A percentile compares a stretch with the other conserved stretches of the same genome.
phyloP scores from a whole-genome alignment of 1,140 invertebrate species.

The Harpegnathos saltator region DNA sequence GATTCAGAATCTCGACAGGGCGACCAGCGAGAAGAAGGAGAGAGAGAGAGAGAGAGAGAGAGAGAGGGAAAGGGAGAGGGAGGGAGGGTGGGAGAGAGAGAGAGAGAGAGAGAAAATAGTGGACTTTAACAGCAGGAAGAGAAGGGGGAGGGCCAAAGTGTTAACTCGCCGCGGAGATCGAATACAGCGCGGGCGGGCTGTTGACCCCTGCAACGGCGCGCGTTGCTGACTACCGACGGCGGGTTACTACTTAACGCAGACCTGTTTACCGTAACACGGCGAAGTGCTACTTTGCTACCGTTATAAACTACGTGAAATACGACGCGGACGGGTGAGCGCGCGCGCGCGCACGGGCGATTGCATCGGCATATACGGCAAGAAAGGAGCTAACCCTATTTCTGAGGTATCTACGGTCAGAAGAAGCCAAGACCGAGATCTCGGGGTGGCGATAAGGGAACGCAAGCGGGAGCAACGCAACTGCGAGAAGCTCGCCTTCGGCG shows the following conservation, averaged over 20 bases:
- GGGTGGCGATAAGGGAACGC: conserved; percentile 61
- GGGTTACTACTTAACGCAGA: conserved; percentile 72
- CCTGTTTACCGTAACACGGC: conserved; percentile 72
- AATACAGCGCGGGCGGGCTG: conserved; percentile 61
- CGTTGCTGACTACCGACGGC: conserved; percentile 58
- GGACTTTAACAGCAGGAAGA: no score
- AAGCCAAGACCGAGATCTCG: conserved; percentile 66
- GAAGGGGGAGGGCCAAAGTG: neutral
- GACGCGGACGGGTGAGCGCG: conserved; percentile 16
- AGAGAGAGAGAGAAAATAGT: neutral
- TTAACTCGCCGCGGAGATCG: conserved; percentile 54
- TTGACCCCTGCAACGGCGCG: conserved; percentile 70
- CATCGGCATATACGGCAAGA: conserved; percentile 71
- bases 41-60: neutral
- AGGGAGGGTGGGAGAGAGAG: neutral
- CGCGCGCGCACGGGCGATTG: conserved; percentile 64
- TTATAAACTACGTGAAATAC: conserved; percentile 80
- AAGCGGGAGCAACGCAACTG: neutral
- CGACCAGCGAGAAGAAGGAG: neutral
- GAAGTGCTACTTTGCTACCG: conserved; percentile 52
- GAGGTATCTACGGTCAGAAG: conserved; percentile 55
- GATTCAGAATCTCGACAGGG: neutral
- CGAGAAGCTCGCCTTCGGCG: conserved; percentile 36
- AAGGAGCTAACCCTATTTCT: conserved; percentile 74
- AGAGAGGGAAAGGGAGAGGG: neutral